Percentiles rank a stretch among this genome's conserved stretches.
phyloP scores from a whole-genome alignment of 2,113 vertebrate species.

The Ceratotherium simum region DNA sequence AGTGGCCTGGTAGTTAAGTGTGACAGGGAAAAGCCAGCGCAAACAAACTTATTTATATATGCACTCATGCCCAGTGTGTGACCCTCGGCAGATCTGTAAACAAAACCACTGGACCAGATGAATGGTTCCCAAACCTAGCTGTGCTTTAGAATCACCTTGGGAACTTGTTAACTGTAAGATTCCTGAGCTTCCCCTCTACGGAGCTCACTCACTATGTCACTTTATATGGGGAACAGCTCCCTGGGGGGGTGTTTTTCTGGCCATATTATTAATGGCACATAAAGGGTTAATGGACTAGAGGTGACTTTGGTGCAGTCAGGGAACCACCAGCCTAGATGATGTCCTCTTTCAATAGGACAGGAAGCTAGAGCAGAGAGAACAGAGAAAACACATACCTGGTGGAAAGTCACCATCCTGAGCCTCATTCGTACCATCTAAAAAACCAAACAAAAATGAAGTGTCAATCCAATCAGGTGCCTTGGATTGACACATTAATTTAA shows the following conservation, averaged over 20 bases:
- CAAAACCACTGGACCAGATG: not conserved
- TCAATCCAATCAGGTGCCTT: not conserved
- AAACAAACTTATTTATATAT: not conserved
- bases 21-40: not conserved
- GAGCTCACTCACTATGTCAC: not conserved
- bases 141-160: not conserved
- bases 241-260: not conserved
- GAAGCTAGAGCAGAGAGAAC: not conserved
- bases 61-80: accelerated
- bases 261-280: not conserved
- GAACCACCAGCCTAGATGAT: not conserved
- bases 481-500: not conserved
- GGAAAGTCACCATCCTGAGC: conserved; percentile 79
- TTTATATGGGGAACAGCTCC: not conserved
- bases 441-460: conserved; percentile 26
- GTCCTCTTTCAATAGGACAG: not conserved
- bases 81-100: not conserved
- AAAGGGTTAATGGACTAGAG: not conserved
- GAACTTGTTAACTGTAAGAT: not conserved
- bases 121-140: not conserved
- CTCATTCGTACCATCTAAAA: conserved; percentile 73
- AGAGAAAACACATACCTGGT: conserved; percentile 55
- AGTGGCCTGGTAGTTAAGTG: not conserved
- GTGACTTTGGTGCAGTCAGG: not conserved
- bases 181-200: not conserved